Evolutionary conservation across 1,140 invertebrate species (phyloP).

Genomic region (Scaptomyza graminum): DNA sequence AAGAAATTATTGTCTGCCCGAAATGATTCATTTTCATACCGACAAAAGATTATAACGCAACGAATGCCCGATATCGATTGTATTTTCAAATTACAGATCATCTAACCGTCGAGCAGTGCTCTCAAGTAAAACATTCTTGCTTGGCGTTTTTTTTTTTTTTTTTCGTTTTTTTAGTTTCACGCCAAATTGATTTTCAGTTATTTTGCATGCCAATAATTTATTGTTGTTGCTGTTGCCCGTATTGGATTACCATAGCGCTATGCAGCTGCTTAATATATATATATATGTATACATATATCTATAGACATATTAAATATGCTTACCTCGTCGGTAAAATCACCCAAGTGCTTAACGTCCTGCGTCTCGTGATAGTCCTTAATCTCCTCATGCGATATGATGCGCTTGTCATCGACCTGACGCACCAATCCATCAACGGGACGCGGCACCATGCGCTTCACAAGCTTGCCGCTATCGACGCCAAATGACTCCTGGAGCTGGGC

Average conservation of each 20-base stretch:
- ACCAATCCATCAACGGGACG: constrained; percentile 88
- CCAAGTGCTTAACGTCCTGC: constrained; percentile 91
- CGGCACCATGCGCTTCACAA: constrained; percentile 74
- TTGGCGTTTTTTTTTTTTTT: constrained; percentile 13
- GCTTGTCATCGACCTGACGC: constrained; percentile 91
- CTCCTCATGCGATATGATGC: constrained; percentile 91
- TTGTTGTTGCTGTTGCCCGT: constrained; percentile 13
- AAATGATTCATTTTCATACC: too few species aligned
- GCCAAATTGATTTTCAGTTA: constrained; percentile 79
- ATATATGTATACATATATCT: background rate
- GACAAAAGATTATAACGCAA: too few species aligned
- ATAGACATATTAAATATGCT: constrained; percentile 60
- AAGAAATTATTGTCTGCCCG: too few species aligned
- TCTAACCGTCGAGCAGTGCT: background rate
- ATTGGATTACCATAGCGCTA: constrained; percentile 32
- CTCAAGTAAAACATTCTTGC: background rate
- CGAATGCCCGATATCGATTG: too few species aligned
- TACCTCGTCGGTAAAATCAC: constrained; percentile 93
- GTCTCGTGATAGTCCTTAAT: constrained; percentile 92
- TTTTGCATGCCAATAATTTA: constrained; percentile 72
- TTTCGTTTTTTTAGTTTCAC: constrained; percentile 62
- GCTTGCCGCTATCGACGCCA: constrained; percentile 51
- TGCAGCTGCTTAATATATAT: background rate
- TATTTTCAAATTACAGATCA: constrained; percentile 1
- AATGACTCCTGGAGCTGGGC: constrained; percentile 68